Evolutionary conservation across 2,797 vertebrate species (phyloP).

Genomic region (Thalassophryne amazonica): DNA sequence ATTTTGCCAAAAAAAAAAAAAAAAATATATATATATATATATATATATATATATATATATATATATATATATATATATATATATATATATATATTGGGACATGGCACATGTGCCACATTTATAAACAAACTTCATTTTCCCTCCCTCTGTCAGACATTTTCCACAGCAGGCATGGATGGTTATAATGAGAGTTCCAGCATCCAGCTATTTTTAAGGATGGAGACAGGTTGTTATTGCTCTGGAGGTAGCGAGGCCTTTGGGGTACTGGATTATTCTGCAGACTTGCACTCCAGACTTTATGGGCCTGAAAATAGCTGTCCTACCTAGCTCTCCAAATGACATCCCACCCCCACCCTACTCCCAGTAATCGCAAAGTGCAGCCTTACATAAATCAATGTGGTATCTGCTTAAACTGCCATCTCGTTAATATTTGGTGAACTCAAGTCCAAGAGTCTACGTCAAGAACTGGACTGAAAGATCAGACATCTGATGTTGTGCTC

Average conservation of each 20-base stretch:
- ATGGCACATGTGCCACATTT: constrained; percentile 32
- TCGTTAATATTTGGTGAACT: constrained; percentile 50
- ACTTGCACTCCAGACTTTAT: constrained; percentile 73
- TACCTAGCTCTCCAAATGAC: constrained; percentile 47
- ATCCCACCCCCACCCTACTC: no score
- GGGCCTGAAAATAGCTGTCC: constrained; percentile 74
- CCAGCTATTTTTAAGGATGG: constrained; percentile 65
- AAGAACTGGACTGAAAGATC: constrained; percentile 28
- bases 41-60: no score
- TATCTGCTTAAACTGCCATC: constrained; percentile 70
- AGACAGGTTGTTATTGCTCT: constrained; percentile 64
- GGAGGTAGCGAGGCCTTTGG: constrained; percentile 64
- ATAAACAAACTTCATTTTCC: constrained; percentile 55
- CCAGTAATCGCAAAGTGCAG: constrained; percentile 68
- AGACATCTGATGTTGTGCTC: constrained; percentile 7
- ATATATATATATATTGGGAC: no score
- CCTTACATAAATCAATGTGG: constrained; percentile 61
- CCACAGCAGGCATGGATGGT: constrained; percentile 61
- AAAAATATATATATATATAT: no score
- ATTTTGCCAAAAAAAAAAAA: constrained; percentile 18
- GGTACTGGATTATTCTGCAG: constrained; percentile 70
- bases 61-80: no score
- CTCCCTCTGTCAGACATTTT: constrained; percentile 54
- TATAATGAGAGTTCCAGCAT: constrained; percentile 75
- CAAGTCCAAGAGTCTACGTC: constrained; percentile 34